Evolutionary conservation across 2,113 vertebrate genomes (phyloP), one percentile per base, ranked within the genome.

Genomic region (Coturnix japonica): DNA sequence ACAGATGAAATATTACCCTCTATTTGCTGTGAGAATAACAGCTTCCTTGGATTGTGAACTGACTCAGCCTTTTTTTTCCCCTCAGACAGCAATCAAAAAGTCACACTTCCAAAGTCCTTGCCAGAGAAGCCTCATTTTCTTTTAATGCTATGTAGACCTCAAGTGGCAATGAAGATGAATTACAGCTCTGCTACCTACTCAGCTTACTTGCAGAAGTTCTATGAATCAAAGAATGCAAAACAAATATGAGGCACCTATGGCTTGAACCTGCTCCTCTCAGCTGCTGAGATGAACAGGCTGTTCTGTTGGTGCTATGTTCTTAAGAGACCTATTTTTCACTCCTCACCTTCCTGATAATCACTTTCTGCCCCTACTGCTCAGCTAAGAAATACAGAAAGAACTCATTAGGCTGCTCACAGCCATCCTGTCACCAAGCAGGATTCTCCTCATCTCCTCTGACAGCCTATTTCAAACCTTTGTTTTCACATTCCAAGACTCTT

Each of bases 371-470:
- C n/a, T 70, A 41, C 37, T 80, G 59, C 51, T 74, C 51, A 83
- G 65, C 57, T 78, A 35, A 64, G 61, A 51, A 41, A 70, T 16
- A 77, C 7, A 44, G 51, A 44, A 80, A 54, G 5, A 85, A 66
- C 22, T 54, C 46, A 31, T 73, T 13, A 66, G 21, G 11, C 33
- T 77, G 30, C 35, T 4, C 41, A 39, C 6, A 66, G 30, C 39
- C 49, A 73, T 13, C 23, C 54, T 1, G 11, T 78, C 35, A 69
- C 44, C 61, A n/a, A 72, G 51, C 28, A 66, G 15, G 11, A 25
- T 9, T 65, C 35, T 19, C 25, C 3, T 0, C 17, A 53, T 26
- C 9, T 3, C 6, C 30, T 46, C 30, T 3, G 13, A 39, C 7
- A 53, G 1, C 23, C 20, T 35, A 26, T 44, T 89, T 88, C 75